Base-by-base conservation (phyloP, 2,888 invertebrate species). In the Stegana nigrithorax region DNA sequence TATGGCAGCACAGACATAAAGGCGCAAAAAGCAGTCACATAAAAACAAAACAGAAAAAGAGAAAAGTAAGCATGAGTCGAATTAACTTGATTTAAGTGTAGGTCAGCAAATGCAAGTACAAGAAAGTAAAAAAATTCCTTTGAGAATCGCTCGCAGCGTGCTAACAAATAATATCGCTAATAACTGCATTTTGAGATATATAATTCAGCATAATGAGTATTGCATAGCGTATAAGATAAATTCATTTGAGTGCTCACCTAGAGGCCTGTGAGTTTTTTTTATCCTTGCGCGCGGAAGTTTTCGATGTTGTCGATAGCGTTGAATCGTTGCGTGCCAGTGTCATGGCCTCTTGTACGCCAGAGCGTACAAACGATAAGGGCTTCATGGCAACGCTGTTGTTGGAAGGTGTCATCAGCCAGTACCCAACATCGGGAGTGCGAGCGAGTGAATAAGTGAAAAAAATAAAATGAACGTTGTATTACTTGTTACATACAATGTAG, bases 341-440 rank as follows among this genome's bases (percentile, higher is more conserved):
- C 78, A 86, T 82, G 68, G 86, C 85, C 75, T 84, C 85, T 74
- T 86, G 85, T 55, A 85, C 84, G 29, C 86, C 86, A 50, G 83
- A 85, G 29, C 85, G 83, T 45, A 85, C 84, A 70, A 85, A 83
- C 62, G 86, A 83, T 73, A 86, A 75, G 55, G 85, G 86, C 83
- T 94, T 94, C 86, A 93, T 94, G 70, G 89, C 88, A 69, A 89
- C 88, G 78, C 88, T 86, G 68, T 25, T 17, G 4, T 73, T 65
- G 5, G 45, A 66, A 8, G 19, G n/a, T 12, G 1, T 86, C 65
- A 66, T 25, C 7, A 6, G 42, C 32, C 17, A 42, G 23, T 45
- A 12, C 12, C 45, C 63, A 62, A 63, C 50, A 58, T 44, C 60
- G 6, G 5, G 51, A 19, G 56, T 56, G 29, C 29, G 14, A 44